phyloP scores from a whole-genome alignment of 2,888 invertebrate genomes.

The Cylindroiulus punctatus region DNA sequence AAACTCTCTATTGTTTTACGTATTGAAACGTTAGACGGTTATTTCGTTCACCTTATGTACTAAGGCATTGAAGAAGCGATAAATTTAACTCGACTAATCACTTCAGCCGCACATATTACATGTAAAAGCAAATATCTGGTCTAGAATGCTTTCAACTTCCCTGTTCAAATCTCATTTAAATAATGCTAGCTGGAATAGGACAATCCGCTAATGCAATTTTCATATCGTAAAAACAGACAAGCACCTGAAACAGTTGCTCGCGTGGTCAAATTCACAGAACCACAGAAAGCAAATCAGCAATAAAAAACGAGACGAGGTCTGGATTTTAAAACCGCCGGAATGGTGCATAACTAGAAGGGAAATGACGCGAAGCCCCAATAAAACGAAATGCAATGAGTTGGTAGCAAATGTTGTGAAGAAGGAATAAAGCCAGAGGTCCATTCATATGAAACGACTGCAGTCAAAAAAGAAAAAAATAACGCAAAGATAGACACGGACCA shows the following conservation, averaged over 20 bases:
- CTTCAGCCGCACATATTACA: too few species aligned
- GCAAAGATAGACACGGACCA: constrained; percentile 7
- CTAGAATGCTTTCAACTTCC: too few species aligned
- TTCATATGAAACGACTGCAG: background rate
- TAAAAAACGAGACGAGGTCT: constrained; percentile 18
- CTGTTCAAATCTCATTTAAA: too few species aligned
- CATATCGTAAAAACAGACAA: background rate
- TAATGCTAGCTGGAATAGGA: too few species aligned
- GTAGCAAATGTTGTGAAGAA: constrained; percentile 11
- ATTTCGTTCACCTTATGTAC: too few species aligned
- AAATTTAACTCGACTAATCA: too few species aligned
- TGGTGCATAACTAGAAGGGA: constrained; percentile 9
- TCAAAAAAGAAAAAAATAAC: background rate
- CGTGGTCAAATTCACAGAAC: background rate
- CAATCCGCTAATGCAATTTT: background rate
- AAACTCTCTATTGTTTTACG: too few species aligned
- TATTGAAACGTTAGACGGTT: too few species aligned
- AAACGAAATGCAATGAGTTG: constrained; percentile 11
- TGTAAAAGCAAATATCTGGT: too few species aligned
- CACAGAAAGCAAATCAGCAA: background rate
- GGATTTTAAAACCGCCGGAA: constrained; percentile 6
- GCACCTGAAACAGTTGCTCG: background rate
- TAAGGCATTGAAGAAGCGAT: too few species aligned
- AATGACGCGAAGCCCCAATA: background rate
- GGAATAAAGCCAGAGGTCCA: constrained; percentile 18